Evolutionary conservation across 1,140 invertebrate species (phyloP).

Genomic region (Diachasmimorpha longicaudata): DNA sequence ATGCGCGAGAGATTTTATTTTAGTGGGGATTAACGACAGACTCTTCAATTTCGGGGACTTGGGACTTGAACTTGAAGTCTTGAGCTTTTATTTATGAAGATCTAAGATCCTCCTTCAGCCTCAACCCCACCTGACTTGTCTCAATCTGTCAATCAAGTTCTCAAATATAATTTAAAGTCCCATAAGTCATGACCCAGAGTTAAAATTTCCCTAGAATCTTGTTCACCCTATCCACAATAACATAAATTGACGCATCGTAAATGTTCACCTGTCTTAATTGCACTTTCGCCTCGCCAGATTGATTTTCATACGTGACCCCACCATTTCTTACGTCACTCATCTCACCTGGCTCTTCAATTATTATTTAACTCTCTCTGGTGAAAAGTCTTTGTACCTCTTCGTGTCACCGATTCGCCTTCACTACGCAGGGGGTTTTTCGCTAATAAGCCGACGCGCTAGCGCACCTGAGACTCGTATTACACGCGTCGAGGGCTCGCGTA

Average conservation of each 20-base stretch:
- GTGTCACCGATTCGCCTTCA: conserved; percentile 20
- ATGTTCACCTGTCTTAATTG: background rate
- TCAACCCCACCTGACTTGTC: too few species aligned
- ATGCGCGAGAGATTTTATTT: background rate
- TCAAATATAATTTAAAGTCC: too few species aligned
- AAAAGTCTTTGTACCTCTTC: conserved; percentile 10
- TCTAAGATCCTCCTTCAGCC: too few species aligned
- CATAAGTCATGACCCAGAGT: too few species aligned
- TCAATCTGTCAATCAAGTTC: too few species aligned
- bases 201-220: too few species aligned
- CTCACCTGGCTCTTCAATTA: background rate
- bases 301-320: background rate
- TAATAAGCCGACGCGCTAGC: conserved; percentile 40
- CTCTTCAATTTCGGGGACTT: too few species aligned
- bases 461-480: conserved; percentile 24
- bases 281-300: background rate
- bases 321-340: conserved; percentile 3
- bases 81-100: too few species aligned
- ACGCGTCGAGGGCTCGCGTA: conserved; percentile 25
- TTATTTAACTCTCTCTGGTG: background rate
- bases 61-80: too few species aligned
- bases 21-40: too few species aligned
- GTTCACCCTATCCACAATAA: too few species aligned
- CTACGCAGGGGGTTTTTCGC: conserved; percentile 32
- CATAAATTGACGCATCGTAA: too few species aligned